Evolutionary conservation across 2,113 vertebrate species (phyloP), one percentile per base, ranked within the genome.

Genomic region (Morphnarchus princeps): DNA sequence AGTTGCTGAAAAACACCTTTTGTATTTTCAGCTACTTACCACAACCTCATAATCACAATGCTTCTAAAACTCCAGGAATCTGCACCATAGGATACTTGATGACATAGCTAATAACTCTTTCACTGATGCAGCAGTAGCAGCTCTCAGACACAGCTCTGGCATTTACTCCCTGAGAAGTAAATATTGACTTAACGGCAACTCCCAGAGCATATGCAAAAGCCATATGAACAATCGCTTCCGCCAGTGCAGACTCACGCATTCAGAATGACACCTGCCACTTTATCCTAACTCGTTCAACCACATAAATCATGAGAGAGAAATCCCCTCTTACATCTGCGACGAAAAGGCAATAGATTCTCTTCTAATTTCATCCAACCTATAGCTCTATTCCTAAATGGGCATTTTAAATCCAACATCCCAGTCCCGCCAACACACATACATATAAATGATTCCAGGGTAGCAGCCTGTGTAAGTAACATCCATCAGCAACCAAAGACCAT

Each of bases 31-130:
- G 86, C 74, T 81, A 71, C 82, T 88, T 80, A 92, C 63, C 93
- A 95, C 84, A 97, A 94, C 65, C 65, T 57, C 73, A 62, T 67
- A 74, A 96, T 82, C 76, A 73, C 87, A 94, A 55, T 54, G 82
- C 87, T 96, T 95, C 91, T 57, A 86, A 34, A 97, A 90, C 92
- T 97, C 91, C 40, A 21, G 81, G 90, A 97, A 97, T 95, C 95
- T 95, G 95, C 91, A 94, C 32, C 5, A 4, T 54, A 73, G 86
- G 36, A 74, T 59, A 63, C 82, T 89, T 89, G 71, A 84, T 79
- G 97, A 70, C 84, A 89, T 29, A 95, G 94, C 77, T 70, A 96
- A 66, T 97, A 69, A 94, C 84, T 94, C 93, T 88, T 87, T 57
- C 87, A 83, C 6, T 63, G 83, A 96, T 79, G 58, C 24, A 90